Base-by-base conservation (phyloP, 1,140 invertebrate genomes). In the Pachyrhynchus sulphureomaculatus region DNA sequence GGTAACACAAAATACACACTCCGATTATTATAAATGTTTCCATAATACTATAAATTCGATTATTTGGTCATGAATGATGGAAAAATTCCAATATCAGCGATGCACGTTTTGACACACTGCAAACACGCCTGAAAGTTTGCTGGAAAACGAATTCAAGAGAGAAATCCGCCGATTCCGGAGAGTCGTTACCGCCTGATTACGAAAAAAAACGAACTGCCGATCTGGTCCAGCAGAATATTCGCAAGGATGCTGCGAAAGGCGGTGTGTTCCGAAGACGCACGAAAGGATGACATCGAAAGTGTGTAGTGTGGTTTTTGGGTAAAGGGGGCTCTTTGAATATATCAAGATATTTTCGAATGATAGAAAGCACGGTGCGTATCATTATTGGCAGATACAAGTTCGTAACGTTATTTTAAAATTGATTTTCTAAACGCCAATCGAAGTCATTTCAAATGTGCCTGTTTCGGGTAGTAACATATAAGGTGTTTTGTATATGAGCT, bases 21-120 rank as follows among this genome's bases (percentile, higher is more conserved):
- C 81, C 80, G 45, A 83, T 72, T 47, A 83, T 78, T 34, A 82
- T 69, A 47, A 81, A 81, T 45, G 80, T 81, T 77, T 83, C 81
- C 81, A 83, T 83, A 58, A 29, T 59, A 52, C 10, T 21, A 32
- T 4, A 1, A 23, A 47, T 18, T 18, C n/a, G n/a, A 13, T 5
- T 13, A 13, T 1, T 5, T 18, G 21, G 21, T 12, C 6, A 12
- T 6, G 12, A 6, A 29, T 1, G 5, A 29, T 10, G 26, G 6
- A 29, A 29, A 29, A 29, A 29, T 29, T 1, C 5, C 26, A 9
- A 9, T 9, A 29, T 6, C 5, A 29, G 12, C 6, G 2, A 9
- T 29, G 26, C 24, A 26, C 45, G 45, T 9, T 18, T 13, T 51
- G 6, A 51, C 29, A 36, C 13, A 18, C 8, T 29, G 24, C 23